Evolutionary conservation across 2,797 vertebrate species (phyloP).

Genomic region (Muscicapa striata): DNA sequence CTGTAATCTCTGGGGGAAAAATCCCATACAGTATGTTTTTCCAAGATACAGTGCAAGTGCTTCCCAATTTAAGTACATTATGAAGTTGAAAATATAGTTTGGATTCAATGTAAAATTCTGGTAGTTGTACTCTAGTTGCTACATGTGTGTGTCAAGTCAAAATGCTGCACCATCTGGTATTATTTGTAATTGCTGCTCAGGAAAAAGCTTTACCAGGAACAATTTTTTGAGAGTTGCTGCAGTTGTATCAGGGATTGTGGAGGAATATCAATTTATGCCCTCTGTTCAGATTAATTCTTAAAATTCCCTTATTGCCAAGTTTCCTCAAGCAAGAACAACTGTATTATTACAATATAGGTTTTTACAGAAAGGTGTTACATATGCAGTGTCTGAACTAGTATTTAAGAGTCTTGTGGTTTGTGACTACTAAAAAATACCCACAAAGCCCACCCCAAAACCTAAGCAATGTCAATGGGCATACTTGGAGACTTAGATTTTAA

Average conservation of each 20-base stretch:
- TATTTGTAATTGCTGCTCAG: slow-evolving; percentile 11
- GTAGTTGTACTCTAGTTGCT: not conserved
- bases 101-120: not conserved
- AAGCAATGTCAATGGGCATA: not conserved
- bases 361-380: not conserved
- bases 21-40: not conserved
- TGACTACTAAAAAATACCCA: not conserved
- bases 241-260: not conserved
- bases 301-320: not conserved
- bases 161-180: slow-evolving; percentile 1
- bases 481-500: not conserved
- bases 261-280: not conserved
- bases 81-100: not conserved
- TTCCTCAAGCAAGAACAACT: not conserved
- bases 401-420: not conserved
- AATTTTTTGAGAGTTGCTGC: not conserved
- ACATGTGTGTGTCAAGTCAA: not conserved
- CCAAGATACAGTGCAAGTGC: not conserved
- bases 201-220: not conserved
- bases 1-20: not conserved
- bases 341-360: not conserved
- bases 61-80: not conserved
- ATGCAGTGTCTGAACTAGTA: not conserved
- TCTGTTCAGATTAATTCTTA: not conserved
- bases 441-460: not conserved